Evolutionary conservation across 1,140 invertebrate species (phyloP).

Genomic region (Drosophila azteca): DNA sequence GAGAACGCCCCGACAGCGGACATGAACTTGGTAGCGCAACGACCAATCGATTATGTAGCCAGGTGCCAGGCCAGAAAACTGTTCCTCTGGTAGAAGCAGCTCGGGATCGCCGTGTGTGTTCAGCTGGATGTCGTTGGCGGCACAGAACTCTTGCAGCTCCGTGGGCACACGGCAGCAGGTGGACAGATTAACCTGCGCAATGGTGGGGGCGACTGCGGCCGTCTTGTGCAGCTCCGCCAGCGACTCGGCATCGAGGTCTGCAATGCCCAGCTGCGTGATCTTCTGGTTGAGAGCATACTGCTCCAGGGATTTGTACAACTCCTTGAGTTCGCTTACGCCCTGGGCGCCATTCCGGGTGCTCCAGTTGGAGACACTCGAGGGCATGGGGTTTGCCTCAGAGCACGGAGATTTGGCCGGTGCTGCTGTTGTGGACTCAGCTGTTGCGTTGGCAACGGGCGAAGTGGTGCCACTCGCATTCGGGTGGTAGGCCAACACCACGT

Average conservation of each 20-base stretch:
- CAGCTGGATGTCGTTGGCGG: slow-evolving; percentile 95
- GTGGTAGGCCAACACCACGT: slow-evolving; percentile 81
- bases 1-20: slow-evolving; percentile 95
- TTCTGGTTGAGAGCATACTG: slow-evolving; percentile 66
- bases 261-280: slow-evolving; percentile 91
- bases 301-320: slow-evolving; percentile 85
- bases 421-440: slow-evolving; percentile 16
- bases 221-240: slow-evolving; percentile 91
- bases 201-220: slow-evolving; percentile 93
- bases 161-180: slow-evolving; percentile 98
- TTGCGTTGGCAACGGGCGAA: slow-evolving; percentile 53
- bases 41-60: slow-evolving; percentile 87
- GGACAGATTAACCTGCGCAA: slow-evolving; percentile 97
- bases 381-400: slow-evolving; percentile 11
- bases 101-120: slow-evolving; percentile 97
- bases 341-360: slow-evolving; percentile 75
- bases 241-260: slow-evolving; percentile 92
- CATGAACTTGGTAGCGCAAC: slow-evolving; percentile 92
- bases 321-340: slow-evolving; percentile 85
- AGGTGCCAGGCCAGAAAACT: slow-evolving; percentile 61
- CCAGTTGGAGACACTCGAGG: slow-evolving; percentile 69
- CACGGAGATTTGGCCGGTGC: slow-evolving; percentile 55
- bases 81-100: slow-evolving; percentile 85
- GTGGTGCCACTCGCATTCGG: slow-evolving; percentile 49
- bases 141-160: slow-evolving; percentile 94